These are phyloP conservation scores for Drosophila gaucha DNA, from an alignment of 2,888 invertebrate species.

Conservation along the genomic window DNA sequence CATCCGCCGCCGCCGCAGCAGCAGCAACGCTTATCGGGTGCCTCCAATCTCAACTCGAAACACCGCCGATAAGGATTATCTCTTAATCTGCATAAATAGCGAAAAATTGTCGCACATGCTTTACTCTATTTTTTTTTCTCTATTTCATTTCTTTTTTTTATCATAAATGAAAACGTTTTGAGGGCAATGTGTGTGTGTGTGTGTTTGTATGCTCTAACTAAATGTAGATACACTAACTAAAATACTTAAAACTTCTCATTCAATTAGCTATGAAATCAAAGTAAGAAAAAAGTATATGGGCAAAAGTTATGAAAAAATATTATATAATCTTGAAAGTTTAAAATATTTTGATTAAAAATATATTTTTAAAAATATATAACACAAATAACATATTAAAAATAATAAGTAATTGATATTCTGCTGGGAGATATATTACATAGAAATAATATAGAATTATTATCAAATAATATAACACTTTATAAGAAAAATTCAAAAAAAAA, in stretches of 20 bases:
- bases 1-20: not conserved
- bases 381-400: too few species aligned
- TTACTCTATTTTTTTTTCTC: not conserved
- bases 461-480: too few species aligned
- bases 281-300: too few species aligned
- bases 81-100: conserved; percentile 82
- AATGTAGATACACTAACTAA: not conserved
- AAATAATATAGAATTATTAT: too few species aligned
- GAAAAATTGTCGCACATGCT: conserved; percentile 36
- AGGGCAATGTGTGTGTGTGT: not conserved
- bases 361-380: too few species aligned
- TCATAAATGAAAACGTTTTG: conserved; percentile 32
- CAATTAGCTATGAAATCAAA: not conserved
- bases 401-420: too few species aligned
- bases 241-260: not conserved
- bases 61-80: conserved; percentile 80
- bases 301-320: too few species aligned
- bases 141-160: conserved; percentile 23
- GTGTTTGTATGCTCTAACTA: not conserved
- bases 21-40: conserved; percentile 20
- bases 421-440: too few species aligned
- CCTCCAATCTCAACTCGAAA: conserved; percentile 43
- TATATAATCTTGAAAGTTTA: too few species aligned
- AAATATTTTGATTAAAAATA: too few species aligned
- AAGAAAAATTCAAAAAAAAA: too few species aligned